phyloP scores from a whole-genome alignment of 2,113 vertebrate genomes.

The Grus americana region DNA sequence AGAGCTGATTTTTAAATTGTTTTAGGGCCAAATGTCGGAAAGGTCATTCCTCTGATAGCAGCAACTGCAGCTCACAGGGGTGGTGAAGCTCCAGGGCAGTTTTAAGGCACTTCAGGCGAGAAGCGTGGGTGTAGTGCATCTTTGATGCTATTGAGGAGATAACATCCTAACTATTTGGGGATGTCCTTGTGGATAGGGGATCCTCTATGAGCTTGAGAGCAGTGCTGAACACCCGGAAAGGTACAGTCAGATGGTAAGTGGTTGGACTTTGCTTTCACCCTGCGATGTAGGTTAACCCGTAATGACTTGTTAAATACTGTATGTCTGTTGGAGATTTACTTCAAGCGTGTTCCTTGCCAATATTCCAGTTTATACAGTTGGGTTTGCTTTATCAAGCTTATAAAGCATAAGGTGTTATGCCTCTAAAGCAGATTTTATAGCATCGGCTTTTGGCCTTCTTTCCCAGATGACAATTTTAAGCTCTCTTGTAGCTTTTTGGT shows the following conservation, averaged over 20 bases:
- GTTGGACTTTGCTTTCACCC: not conserved
- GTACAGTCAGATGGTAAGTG: not conserved
- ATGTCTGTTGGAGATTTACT: not conserved
- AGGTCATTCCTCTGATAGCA: accelerated
- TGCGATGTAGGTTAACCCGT: not conserved
- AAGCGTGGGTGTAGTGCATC: accelerated
- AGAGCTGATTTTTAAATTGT: not conserved
- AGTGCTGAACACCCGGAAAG: not conserved
- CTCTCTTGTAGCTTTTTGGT: not conserved
- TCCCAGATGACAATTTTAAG: not conserved
- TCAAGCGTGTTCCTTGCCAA: not conserved
- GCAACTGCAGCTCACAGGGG: accelerated
- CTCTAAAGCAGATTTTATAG: not conserved
- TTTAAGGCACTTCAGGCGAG: not conserved
- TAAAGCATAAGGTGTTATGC: not conserved
- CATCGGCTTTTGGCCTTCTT: not conserved
- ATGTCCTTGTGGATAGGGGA: not conserved
- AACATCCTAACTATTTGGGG: accelerated
- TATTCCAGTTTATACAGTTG: slow-evolving; percentile 9
- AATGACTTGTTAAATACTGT: not conserved
- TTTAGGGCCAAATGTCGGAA: not conserved
- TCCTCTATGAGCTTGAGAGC: not conserved
- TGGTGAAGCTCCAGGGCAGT: not conserved
- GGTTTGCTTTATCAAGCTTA: slow-evolving; percentile 5
- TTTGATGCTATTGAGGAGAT: accelerated